Percentiles rank a stretch among this genome's conserved stretches.
Conservation (phyloP, 2,797 vertebrate species). For the Aselliscus stoliczkanus region DNA sequence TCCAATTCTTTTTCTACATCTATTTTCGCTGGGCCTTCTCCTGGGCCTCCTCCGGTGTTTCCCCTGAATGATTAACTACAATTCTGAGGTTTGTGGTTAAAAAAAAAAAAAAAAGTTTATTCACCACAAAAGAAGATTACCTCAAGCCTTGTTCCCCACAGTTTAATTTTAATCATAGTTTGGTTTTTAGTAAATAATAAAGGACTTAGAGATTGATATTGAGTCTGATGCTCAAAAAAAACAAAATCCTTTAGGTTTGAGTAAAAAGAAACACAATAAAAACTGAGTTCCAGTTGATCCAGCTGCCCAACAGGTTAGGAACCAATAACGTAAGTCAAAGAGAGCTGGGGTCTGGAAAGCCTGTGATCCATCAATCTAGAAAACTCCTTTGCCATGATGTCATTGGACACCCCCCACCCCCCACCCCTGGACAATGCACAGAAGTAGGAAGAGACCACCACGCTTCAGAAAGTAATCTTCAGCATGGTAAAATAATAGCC, state of each 20-base stretch:
- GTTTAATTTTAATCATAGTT: background rate
- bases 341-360: background rate
- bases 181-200: background rate
- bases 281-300: background rate
- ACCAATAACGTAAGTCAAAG: background rate
- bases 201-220: background rate
- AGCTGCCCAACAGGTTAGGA: background rate
- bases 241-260: background rate
- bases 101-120: background rate
- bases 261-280: background rate
- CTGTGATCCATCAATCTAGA: background rate
- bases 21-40: background rate
- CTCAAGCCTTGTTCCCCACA: background rate
- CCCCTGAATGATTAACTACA: background rate
- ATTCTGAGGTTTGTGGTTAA: background rate
- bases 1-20: background rate
- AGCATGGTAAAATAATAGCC: background rate
- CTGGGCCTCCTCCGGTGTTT: background rate
- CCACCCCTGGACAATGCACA: background rate
- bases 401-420: rapidly evolving
- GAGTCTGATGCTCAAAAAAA: background rate
- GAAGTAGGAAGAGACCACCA: background rate
- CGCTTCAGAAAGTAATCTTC: background rate
- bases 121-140: background rate
- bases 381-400: background rate